phyloP scores from a whole-genome alignment of 2,888 invertebrate species.

The Volucella bombylans region DNA sequence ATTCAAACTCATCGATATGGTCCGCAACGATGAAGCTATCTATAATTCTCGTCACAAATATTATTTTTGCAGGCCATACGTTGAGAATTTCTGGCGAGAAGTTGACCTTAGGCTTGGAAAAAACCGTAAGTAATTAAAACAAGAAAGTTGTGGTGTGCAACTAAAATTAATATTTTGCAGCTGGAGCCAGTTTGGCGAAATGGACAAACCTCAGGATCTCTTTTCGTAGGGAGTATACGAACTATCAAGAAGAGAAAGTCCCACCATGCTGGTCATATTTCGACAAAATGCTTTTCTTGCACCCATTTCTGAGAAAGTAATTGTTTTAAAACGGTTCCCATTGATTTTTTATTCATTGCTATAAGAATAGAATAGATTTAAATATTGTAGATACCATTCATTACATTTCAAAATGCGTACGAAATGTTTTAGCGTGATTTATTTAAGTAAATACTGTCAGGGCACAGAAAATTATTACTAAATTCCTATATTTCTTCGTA shows the following conservation, averaged over 20 bases:
- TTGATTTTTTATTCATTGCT: background rate
- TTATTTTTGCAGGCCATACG: slow-evolving; percentile 81
- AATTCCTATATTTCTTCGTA: too few relatives aligned
- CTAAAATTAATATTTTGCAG: slow-evolving; percentile 58
- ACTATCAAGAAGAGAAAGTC: slow-evolving; percentile 80
- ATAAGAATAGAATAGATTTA: too few relatives aligned
- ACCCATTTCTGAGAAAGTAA: slow-evolving; percentile 80
- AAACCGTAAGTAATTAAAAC: slow-evolving; percentile 77
- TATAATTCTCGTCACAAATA: slow-evolving; percentile 81
- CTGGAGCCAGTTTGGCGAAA: slow-evolving; percentile 81
- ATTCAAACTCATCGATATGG: slow-evolving; percentile 80
- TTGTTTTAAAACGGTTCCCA: slow-evolving; percentile 58
- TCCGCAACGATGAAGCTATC: slow-evolving; percentile 81
- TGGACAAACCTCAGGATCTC: slow-evolving; percentile 81
- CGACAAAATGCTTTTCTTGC: slow-evolving; percentile 81
- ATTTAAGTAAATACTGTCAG: too few relatives aligned
- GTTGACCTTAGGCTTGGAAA: slow-evolving; percentile 80
- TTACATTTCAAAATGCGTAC: too few relatives aligned
- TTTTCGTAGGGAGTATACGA: slow-evolving; percentile 81
- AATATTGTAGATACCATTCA: too few relatives aligned
- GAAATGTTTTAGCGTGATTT: too few relatives aligned
- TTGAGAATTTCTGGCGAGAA: slow-evolving; percentile 82
- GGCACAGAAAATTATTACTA: too few relatives aligned
- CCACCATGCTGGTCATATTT: slow-evolving; percentile 81
- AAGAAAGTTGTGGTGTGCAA: background rate